Evolutionary conservation across 2,113 vertebrate species (phyloP).

Genomic region (Gavia stellata): DNA sequence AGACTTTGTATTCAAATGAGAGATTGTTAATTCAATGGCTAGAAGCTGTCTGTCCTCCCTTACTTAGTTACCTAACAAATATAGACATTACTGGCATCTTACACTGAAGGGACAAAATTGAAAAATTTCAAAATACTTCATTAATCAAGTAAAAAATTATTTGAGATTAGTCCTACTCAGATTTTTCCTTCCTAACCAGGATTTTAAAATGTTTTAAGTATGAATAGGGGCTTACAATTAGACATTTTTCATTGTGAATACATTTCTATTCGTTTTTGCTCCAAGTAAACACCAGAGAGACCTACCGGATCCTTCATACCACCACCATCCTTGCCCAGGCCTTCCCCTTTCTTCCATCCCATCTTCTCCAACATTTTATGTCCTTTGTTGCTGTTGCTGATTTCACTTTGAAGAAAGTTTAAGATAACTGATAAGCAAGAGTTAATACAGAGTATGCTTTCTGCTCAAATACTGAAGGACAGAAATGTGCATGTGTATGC

Average conservation of each 20-base stretch:
- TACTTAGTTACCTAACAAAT: neutral
- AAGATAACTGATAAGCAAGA: neutral
- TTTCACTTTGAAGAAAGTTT: conserved; percentile 82
- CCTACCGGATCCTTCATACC: conserved; percentile 91
- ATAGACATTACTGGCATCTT: neutral
- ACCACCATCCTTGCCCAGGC: conserved; percentile 88
- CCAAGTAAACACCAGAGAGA: neutral
- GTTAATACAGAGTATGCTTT: neutral
- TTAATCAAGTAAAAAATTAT: neutral
- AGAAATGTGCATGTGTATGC: neutral
- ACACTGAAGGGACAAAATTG: neutral
- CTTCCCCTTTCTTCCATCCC: conserved; percentile 98
- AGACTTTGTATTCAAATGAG: neutral
- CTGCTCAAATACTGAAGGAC: neutral
- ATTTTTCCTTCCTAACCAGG: neutral
- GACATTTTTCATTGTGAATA: neutral
- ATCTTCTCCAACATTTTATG: conserved; percentile 96
- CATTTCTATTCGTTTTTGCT: neutral
- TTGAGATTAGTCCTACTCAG: neutral
- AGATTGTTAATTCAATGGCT: neutral
- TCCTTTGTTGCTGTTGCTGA: conserved; percentile 91
- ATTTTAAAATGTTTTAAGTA: neutral
- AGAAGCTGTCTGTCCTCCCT: neutral
- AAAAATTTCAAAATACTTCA: neutral
- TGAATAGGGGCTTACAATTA: neutral